Base-by-base conservation (phyloP, 1,140 invertebrate genomes). In the Babylonia areolata region DNA sequence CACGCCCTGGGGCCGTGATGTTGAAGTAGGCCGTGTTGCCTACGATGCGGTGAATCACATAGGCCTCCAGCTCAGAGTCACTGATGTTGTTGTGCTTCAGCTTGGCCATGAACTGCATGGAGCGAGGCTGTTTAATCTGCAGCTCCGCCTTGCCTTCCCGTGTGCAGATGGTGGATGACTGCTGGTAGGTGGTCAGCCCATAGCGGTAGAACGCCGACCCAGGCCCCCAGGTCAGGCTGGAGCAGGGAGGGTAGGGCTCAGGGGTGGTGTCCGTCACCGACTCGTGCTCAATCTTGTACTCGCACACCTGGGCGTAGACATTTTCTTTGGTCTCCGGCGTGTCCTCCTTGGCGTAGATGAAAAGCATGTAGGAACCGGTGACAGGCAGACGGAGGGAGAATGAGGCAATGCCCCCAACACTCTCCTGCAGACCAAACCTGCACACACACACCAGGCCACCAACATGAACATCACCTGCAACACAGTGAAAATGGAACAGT, bases 71-170 rank as follows among this genome's bases (percentile, higher is more conserved):
- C 51, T 94, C 93, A 23, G 90, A 87, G 81, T 94, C 93, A 64
- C 84, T 87, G 58, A 89, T 86, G n/a, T 90, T 79, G 87, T 93
- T 94, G 83, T 90, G 90, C 87, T 94, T 94, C 77, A 94, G 88
- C 88, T 94, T 94, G 20, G 92, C 94, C 91, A 93, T 94, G 88
- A 94, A 94, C 87, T 93, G 92, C 91, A 94, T 92, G 87, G 90
- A 83, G 85, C 88, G 87, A 31, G 90, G 88, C 40, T 85, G 73
- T 12, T 90, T 81, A 71, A 94, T 90, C 85, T 93, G 92, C 35
- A 93, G 81, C 86, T 94, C 93, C 33, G 89, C 92, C 82, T 93
- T 92, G 35, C 93, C 93, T 11, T 92, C 92, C 79, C 91, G 87
- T 3, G 93, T 94, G 69, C 90, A 73, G 58, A 94, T 87, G 3